Evolutionary conservation across 2,797 vertebrate genomes (phyloP).

Genomic region (Onychomys leucogaster): DNA sequence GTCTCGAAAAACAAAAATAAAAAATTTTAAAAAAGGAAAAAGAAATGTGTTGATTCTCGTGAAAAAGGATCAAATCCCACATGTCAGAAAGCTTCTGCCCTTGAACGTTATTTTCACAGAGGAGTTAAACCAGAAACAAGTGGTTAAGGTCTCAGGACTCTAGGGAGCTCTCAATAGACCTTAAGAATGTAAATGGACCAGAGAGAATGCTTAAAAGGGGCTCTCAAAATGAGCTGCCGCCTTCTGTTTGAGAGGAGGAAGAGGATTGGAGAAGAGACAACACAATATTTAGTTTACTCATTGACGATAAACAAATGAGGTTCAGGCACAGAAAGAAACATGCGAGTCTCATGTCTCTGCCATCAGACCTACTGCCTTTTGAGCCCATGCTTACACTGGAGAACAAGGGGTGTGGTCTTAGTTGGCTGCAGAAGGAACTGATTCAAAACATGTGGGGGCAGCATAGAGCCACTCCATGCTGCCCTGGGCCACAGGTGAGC

Average conservation of each 20-base stretch:
- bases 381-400: neutral
- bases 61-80: conserved; percentile 13
- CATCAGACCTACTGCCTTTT: neutral
- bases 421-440: neutral
- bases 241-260: neutral
- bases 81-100: neutral
- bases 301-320: neutral
- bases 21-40: neutral
- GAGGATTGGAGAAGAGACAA: neutral
- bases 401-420: neutral
- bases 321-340: neutral
- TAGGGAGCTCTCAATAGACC: neutral
- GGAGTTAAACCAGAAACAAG: conserved; percentile 25
- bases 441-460: conserved; percentile 65
- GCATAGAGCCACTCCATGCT: conserved; percentile 56
- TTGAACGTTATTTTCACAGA: conserved; percentile 14
- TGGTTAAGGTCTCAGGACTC: neutral
- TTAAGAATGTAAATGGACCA: neutral
- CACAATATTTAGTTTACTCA: neutral
- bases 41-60: conserved; percentile 36
- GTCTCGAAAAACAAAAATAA: neutral
- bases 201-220: neutral
- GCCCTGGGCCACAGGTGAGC: neutral
- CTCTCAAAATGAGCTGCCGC: neutral
- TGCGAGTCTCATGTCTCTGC: neutral